phyloP scores from a whole-genome alignment of 2,888 invertebrate genomes.

The Anthophora plumipes region DNA sequence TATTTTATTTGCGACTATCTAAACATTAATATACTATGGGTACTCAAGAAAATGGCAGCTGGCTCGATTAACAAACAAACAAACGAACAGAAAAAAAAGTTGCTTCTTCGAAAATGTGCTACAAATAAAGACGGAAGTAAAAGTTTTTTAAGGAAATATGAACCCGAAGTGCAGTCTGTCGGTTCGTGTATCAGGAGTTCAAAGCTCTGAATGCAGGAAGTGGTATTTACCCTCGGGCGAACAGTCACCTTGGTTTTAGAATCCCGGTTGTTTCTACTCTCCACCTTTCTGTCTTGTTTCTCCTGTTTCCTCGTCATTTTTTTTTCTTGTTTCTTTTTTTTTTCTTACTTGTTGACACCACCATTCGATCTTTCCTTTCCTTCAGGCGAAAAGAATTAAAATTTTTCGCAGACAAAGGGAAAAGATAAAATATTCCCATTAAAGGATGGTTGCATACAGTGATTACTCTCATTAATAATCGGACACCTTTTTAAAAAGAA shows the following conservation, averaged over 20 bases:
- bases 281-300: conserved; percentile 25
- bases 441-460: too few species aligned
- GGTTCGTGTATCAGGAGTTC: conserved; percentile 62
- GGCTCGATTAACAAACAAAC: background rate
- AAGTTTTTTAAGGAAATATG: conserved; percentile 47
- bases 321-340: background rate
- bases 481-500: too few species aligned
- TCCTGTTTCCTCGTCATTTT: background rate
- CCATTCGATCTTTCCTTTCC: background rate
- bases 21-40: background rate
- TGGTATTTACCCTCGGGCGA: conserved; percentile 64
- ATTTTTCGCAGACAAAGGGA: background rate
- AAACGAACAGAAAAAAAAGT: too few species aligned
- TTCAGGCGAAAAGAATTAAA: background rate
- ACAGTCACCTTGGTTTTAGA: conserved; percentile 70
- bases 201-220: conserved; percentile 74
- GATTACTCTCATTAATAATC: too few species aligned
- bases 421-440: too few species aligned
- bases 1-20: background rate
- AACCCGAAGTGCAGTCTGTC: conserved; percentile 30
- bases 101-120: background rate
- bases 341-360: conserved; percentile 3
- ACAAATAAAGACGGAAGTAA: conserved; percentile 49
- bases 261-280: conserved; percentile 38
- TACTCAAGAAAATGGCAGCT: background rate